Conservation (phyloP, 2,113 vertebrate species). For the Lophochroa leadbeateri region DNA sequence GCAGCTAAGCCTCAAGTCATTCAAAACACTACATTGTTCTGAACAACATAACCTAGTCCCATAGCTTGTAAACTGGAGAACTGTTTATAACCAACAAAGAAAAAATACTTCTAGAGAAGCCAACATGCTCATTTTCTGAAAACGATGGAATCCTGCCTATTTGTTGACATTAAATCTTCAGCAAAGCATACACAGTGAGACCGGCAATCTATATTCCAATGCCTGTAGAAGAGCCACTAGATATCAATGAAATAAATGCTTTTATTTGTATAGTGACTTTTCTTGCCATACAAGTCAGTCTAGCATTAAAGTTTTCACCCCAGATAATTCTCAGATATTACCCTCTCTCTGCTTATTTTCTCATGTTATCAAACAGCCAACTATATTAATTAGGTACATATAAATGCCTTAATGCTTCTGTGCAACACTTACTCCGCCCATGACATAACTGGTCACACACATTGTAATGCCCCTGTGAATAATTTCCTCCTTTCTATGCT, state of each 20-base stretch:
- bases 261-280: not conserved
- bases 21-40: not conserved
- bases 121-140: not conserved
- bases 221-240: not conserved
- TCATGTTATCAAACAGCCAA: not conserved
- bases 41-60: not conserved
- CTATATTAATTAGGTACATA: not conserved
- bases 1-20: not conserved
- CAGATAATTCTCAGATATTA: not conserved
- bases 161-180: not conserved
- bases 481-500: not conserved
- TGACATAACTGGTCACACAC: not conserved
- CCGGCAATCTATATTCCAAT: not conserved
- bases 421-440: accelerated
- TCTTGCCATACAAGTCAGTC: not conserved
- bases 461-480: not conserved
- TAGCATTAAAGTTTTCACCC: not conserved
- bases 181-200: not conserved
- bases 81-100: not conserved
- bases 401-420: not conserved
- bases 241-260: not conserved
- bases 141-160: not conserved
- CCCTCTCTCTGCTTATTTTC: not conserved
- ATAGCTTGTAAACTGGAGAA: not conserved
- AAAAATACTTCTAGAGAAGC: not conserved